Base-by-base conservation (phyloP, 2,113 vertebrate species). In the Xerus inauris region DNA sequence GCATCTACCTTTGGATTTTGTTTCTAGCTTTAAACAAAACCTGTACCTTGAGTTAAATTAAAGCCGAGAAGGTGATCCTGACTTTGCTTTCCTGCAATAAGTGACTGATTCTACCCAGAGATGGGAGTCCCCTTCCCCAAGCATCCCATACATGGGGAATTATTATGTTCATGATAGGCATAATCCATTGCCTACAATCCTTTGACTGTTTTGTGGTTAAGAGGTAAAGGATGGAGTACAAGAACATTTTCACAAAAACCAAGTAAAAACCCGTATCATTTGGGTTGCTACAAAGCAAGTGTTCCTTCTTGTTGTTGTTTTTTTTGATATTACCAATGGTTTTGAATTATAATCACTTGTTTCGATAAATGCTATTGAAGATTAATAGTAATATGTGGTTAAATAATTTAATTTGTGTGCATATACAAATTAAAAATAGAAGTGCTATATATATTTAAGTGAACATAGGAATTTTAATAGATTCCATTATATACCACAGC, bases 11-110 rank as follows among this genome's bases (percentile, higher is more conserved):
- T 85, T 91, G 72, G 38, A 84, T 93, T 87, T 95, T 92, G 49
- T 95, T 94, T 57, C 62, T 96, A 72, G 9, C 40, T 86, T 45
- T 49, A 93, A 87, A 94, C 47, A 91, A 80, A 89, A 88, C 8
- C 73, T 90, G 3, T 76, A 80, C 51, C 22, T 81, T 7, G 20
- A 87, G 7, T 85, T 88, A 32, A 22, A 49, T 87, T 57, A 65
- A 51, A 82, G 9, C 73, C 22, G 62, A 93, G 64, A 51, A 62
- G n/a, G 47, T 79, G 62, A 79, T 79, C 28, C 49, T 80, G 64
- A 59, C 42, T 89, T 69, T 69, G 32, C 69, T 94, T 80, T 85
- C 57, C 73, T 83, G 22, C 5, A 79, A 42, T 89, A 8, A 71
- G 12, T 59, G 49, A 90, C 54, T 57, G 47, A 75, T 57, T 82